Evolutionary conservation across 2,797 vertebrate genomes (phyloP).

Genomic region (Pygocentrus nattereri): DNA sequence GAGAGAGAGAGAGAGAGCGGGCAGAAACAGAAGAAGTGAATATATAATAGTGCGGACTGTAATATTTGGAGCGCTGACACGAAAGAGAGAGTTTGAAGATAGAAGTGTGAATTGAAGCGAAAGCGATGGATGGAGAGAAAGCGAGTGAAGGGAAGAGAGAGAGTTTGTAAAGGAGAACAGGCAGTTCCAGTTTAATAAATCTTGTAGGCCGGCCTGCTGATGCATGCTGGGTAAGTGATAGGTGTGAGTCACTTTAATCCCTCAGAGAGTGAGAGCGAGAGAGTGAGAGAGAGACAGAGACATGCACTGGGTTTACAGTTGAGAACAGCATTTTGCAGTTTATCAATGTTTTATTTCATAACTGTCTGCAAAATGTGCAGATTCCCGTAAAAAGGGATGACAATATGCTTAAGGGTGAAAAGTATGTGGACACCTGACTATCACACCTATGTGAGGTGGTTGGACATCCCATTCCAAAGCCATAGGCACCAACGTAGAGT

Average conservation of each 20-base stretch:
- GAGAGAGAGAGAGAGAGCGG: not conserved
- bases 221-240: slow-evolving; percentile 41
- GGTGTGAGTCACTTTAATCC: slow-evolving; percentile 51
- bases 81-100: not conserved
- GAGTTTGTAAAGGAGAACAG: not conserved
- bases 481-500: no score
- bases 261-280: not conserved
- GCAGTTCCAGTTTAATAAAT: slow-evolving; percentile 51
- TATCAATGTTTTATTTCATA: no score
- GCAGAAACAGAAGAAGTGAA: not conserved
- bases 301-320: not conserved
- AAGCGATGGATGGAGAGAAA: slow-evolving; percentile 13
- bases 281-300: slow-evolving; percentile 7
- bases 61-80: slow-evolving; percentile 16
- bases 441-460: no score
- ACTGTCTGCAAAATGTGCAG: no score
- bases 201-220: slow-evolving; percentile 38
- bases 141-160: not conserved
- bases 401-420: no score
- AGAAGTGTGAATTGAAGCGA: not conserved
- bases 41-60: slow-evolving; percentile 25
- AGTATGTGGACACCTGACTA: no score
- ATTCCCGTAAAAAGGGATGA: no score
- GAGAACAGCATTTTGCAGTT: not conserved
- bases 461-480: no score